phyloP scores from a whole-genome alignment of 1,140 invertebrate species.

The Plectrocnemia conspersa region DNA sequence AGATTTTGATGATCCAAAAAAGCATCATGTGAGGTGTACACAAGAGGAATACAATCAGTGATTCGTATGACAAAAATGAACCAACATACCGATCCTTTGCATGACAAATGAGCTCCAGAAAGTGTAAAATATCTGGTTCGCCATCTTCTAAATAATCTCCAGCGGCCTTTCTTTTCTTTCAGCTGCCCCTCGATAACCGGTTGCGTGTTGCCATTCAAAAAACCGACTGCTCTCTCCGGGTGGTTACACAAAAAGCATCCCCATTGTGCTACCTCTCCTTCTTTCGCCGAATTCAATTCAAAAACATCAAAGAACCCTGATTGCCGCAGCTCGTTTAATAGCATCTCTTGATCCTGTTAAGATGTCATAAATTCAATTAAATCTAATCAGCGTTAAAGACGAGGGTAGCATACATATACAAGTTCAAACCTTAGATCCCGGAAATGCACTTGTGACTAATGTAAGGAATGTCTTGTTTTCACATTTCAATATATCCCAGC shows the following conservation, averaged over 20 bases:
- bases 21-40: no score
- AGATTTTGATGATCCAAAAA: no score
- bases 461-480: conserved; percentile 87
- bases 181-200: conserved; percentile 85
- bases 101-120: conserved; percentile 84
- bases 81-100: conserved; percentile 73
- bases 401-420: background rate
- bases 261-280: conserved; percentile 58
- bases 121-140: conserved; percentile 89
- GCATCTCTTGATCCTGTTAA: conserved; percentile 72
- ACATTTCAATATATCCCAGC: conserved; percentile 88
- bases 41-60: no score
- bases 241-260: conserved; percentile 88
- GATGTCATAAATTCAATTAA: no score
- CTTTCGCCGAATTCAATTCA: conserved; percentile 58
- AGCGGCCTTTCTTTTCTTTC: conserved; percentile 92
- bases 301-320: conserved; percentile 90
- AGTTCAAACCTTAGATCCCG: conserved; percentile 71
- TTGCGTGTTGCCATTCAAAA: conserved; percentile 66
- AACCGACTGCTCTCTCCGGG: conserved; percentile 79
- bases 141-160: conserved; percentile 87
- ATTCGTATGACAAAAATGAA: background rate
- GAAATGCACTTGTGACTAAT: conserved; percentile 88
- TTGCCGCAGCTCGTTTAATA: conserved; percentile 81
- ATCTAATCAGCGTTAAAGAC: background rate